A percentile compares a stretch with the other conserved stretches of the same genome.
Conservation (phyloP, 2,888 invertebrate species). For the Criorhina ranunculi region DNA sequence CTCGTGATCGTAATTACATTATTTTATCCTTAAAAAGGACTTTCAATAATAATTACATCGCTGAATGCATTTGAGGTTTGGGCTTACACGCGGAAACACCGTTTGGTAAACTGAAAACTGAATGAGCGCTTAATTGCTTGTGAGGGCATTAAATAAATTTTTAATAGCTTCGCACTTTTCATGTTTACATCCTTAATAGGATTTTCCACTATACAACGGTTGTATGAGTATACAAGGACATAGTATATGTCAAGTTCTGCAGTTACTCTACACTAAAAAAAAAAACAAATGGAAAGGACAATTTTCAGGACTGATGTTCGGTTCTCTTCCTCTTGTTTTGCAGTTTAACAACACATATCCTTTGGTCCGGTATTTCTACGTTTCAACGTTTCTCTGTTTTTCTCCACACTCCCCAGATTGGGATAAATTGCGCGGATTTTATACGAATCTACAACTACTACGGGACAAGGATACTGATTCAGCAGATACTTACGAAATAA, state of each 20-base stretch:
- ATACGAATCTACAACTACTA: constrained; percentile 41
- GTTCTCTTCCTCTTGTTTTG: constrained; percentile 2
- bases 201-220: constrained; percentile 78
- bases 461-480: constrained; percentile 38
- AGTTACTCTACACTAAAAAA: not conserved
- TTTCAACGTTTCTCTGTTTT: not conserved
- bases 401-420: constrained; percentile 25
- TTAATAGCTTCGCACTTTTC: constrained; percentile 84
- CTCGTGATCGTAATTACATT: constrained; percentile 69
- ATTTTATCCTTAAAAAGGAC: constrained; percentile 73
- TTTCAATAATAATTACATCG: constrained; percentile 77
- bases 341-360: constrained; percentile 15
- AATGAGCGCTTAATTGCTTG: constrained; percentile 84
- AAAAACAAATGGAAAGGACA: constrained; percentile 53
- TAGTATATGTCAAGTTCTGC: constrained; percentile 22
- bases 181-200: constrained; percentile 83
- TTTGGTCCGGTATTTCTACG: constrained; percentile 1
- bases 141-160: constrained; percentile 84
- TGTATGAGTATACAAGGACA: constrained; percentile 11
- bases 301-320: constrained; percentile 6
- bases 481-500: constrained; percentile 63
- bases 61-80: constrained; percentile 76
- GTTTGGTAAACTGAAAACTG: constrained; percentile 80
- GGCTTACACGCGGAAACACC: constrained; percentile 72
- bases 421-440: constrained; percentile 69